Percentiles rank a stretch among this genome's conserved stretches.
These are phyloP conservation scores for Tauraco hartlaubi DNA, from an alignment of 2,797 vertebrate genomes.

Conservation along the genomic window DNA sequence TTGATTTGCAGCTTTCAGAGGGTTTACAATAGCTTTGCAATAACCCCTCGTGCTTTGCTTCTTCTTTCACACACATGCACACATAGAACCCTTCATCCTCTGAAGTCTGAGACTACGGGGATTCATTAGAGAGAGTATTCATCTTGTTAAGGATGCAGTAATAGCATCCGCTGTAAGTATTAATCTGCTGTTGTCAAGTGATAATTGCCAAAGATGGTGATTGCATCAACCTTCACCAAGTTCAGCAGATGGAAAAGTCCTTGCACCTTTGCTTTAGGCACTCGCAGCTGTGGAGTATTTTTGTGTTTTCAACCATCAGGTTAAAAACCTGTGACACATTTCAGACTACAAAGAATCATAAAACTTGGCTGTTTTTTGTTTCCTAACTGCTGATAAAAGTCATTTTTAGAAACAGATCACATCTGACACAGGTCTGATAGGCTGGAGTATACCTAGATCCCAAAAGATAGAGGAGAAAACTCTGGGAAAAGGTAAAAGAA, in stretches of 20 bases:
- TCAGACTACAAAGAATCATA: not conserved
- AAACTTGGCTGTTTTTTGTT: not conserved
- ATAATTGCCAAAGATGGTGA: constrained; percentile 53
- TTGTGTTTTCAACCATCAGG: not conserved
- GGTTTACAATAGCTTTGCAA: not conserved
- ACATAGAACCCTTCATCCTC: not conserved
- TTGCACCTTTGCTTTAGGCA: not conserved
- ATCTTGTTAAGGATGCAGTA: constrained; percentile 41
- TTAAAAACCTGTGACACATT: not conserved
- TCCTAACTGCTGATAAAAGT: not conserved
- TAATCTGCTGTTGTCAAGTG: constrained; percentile 39
- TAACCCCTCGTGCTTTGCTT: not conserved
- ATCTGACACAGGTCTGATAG: not conserved
- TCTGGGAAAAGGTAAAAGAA: not conserved
- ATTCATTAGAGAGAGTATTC: constrained; percentile 34
- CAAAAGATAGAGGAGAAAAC: not conserved
- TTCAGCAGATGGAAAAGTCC: constrained; percentile 24
- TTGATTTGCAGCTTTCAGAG: constrained; percentile 11
- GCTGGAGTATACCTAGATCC: not conserved
- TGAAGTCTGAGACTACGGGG: not conserved
- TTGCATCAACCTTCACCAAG: constrained; percentile 54
- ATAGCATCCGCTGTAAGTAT: constrained; percentile 28
- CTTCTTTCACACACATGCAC: not conserved
- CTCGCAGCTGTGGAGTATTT: not conserved
- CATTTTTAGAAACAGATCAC: not conserved